Evolutionary conservation across 2,888 invertebrate genomes (phyloP).

Genomic region (Ganaspis brasiliensis): DNA sequence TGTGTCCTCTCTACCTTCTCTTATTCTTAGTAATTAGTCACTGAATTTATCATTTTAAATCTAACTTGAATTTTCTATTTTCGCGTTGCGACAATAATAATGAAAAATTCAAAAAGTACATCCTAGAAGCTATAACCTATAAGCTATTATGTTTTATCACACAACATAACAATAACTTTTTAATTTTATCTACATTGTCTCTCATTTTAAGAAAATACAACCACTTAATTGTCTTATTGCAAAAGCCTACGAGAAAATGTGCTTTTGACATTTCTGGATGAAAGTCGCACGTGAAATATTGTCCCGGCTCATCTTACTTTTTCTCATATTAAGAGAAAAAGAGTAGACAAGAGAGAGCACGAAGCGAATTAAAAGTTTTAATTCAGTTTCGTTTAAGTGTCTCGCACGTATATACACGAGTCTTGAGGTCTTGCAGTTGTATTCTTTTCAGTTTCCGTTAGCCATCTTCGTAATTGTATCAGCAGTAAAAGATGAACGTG

Average conservation of each 20-base stretch:
- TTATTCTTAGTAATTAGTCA: too few relatives aligned
- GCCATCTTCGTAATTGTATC: conserved; percentile 64
- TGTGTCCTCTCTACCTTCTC: too few relatives aligned
- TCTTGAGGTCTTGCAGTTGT: conserved; percentile 48
- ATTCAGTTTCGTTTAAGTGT: conserved; percentile 58
- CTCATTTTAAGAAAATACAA: background rate
- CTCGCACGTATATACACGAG: conserved; percentile 43
- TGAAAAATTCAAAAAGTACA: too few relatives aligned
- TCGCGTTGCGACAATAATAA: too few relatives aligned
- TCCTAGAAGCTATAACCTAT: too few relatives aligned
- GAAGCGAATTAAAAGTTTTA: conserved; percentile 60
- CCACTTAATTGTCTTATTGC: background rate
- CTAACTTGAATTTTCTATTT: too few relatives aligned
- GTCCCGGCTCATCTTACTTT: conserved; percentile 30
- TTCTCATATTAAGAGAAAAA: conserved; percentile 41
- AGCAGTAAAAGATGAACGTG: conserved; percentile 66
- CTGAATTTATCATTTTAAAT: too few relatives aligned
- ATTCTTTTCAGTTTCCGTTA: conserved; percentile 64
- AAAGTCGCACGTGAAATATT: conserved; percentile 14
- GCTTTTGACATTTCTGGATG: conserved; percentile 27
- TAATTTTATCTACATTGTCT: too few relatives aligned
- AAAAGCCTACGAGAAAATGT: background rate
- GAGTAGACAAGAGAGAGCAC: conserved; percentile 16
- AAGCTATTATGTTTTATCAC: too few relatives aligned
- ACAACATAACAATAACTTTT: too few relatives aligned